Conservation (phyloP, 2,113 vertebrate genomes). For the Motacilla tschutschensis region DNA sequence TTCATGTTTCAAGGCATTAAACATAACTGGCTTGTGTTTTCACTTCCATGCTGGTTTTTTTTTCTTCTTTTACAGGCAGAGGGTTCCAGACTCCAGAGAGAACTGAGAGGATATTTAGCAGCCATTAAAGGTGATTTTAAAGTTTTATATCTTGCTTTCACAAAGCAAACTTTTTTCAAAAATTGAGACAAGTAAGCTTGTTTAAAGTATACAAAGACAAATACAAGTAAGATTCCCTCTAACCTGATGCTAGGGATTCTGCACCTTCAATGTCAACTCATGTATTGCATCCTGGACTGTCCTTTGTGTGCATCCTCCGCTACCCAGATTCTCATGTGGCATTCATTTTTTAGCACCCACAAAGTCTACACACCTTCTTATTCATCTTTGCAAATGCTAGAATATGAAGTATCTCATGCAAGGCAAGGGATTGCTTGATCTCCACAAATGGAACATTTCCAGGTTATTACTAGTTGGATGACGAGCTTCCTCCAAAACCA, state of each 20-base stretch:
- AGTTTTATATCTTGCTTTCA: not conserved
- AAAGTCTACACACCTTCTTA: not conserved
- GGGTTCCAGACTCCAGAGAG: constrained; percentile 91
- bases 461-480: not conserved
- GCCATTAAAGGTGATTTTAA: constrained; percentile 91
- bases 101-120: constrained; percentile 91
- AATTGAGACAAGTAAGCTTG: not conserved
- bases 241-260: not conserved
- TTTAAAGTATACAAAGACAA: not conserved
- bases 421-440: not conserved
- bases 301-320: not conserved
- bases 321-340: not conserved
- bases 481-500: not conserved
- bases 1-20: not conserved
- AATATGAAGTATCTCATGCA: not conserved
- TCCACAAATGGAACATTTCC: not conserved
- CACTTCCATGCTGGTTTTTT: not conserved
- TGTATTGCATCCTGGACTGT: not conserved
- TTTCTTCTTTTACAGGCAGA: constrained; percentile 81
- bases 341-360: not conserved
- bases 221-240: not conserved
- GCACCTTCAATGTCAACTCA: not conserved
- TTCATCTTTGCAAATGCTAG: not conserved
- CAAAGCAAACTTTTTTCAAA: not conserved
- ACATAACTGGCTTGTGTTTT: not conserved